phyloP scores from a whole-genome alignment of 2,888 invertebrate genomes.

The Orchesella flavescens region DNA sequence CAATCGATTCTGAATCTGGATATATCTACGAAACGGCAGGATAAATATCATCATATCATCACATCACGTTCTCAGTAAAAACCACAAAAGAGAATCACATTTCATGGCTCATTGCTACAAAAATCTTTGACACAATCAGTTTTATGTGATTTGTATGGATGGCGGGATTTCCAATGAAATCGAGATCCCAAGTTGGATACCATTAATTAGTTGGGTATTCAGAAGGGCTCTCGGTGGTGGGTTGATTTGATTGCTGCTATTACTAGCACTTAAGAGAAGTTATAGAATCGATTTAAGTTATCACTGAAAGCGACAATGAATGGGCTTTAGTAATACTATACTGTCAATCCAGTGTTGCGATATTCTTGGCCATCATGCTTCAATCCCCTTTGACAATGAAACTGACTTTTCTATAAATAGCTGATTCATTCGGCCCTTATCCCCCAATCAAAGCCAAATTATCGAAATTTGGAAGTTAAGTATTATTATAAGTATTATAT shows the following conservation, averaged over 20 bases:
- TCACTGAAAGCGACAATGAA: neutral
- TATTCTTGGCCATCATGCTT: neutral
- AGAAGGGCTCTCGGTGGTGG: neutral
- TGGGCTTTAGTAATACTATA: neutral
- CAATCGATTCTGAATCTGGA: neutral
- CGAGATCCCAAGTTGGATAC: neutral
- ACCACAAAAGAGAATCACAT: neutral
- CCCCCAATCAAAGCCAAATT: no score
- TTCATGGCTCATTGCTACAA: neutral
- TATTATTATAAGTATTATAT: no score
- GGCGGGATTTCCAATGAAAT: neutral
- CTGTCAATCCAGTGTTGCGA: no score
- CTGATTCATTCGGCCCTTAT: no score
- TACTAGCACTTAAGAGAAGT: neutral
- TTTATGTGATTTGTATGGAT: neutral
- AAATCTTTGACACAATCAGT: neutral
- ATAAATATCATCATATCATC: neutral
- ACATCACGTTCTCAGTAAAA: neutral
- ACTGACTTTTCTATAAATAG: no score
- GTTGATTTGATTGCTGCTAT: no score
- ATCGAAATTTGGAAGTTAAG: no score
- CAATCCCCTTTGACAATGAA: neutral
- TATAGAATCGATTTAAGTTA: neutral
- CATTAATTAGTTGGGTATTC: neutral
- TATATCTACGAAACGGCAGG: neutral